Evolutionary conservation across 2,113 vertebrate genomes (phyloP).

Genomic region (Turnix velox): DNA sequence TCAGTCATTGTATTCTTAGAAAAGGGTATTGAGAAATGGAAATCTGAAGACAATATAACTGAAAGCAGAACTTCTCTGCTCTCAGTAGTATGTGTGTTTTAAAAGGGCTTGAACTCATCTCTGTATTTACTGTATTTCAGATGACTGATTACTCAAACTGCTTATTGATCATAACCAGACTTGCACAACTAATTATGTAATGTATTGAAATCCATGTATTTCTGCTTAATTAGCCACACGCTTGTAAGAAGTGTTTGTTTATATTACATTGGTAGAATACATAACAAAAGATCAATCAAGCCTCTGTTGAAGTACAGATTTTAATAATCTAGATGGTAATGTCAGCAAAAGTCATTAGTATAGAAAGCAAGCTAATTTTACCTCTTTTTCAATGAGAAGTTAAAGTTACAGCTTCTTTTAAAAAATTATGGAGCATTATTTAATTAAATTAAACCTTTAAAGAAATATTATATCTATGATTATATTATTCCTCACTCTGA

Average conservation of each 20-base stretch:
- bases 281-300: not conserved
- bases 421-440: not conserved
- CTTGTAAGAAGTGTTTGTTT: not conserved
- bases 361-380: not conserved
- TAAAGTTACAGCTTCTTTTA: not conserved
- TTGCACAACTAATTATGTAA: not conserved
- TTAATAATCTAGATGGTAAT: not conserved
- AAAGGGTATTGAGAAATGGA: not conserved
- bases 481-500: not conserved
- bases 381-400: not conserved
- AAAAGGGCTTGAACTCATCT: not conserved
- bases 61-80: not conserved
- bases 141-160: not conserved
- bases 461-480: not conserved
- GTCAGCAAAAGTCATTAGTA: not conserved
- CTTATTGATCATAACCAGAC: not conserved
- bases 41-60: not conserved
- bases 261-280: not conserved
- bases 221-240: constrained; percentile 7
- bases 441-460: not conserved
- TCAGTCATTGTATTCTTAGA: not conserved
- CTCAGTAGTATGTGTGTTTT: not conserved
- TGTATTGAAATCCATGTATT: not conserved
- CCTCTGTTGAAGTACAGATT: not conserved
- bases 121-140: not conserved